Base-by-base conservation (phyloP, 2,113 vertebrate species). In the Erythrocercus mccallii region DNA sequence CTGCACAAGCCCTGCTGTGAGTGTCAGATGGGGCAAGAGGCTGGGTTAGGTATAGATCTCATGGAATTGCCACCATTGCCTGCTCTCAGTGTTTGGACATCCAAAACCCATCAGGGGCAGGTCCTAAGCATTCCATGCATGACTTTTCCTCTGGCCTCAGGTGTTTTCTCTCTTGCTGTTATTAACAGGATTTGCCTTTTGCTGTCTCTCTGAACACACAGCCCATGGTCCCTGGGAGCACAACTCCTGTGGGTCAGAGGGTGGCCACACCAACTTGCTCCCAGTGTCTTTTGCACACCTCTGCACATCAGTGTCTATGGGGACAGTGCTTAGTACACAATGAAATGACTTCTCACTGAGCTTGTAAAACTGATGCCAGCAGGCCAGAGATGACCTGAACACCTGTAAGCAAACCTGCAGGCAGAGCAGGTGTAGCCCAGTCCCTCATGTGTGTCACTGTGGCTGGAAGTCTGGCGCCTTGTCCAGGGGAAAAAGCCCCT, bases 61-160 rank as follows among this genome's bases (percentile, higher is more conserved):
- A 0, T 35, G 51, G 74, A 28, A 18, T 35, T 78, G 58, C 47
- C 62, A 22, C 53, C 2, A 1, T 18, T 74, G 57, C 23, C 33
- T 81, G 73, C 48, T 61, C 62, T 44, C 4, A 0, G 24, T 38
- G 60, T 37, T 44, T 37, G 70, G 76, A 10, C 21, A 48, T 44
- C 25, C 24, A 57, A 5, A 78, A 47, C 38, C 33, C 65, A 33
- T 7, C 21, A 15, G 70, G 12, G 19, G 16, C 51, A 42, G 64
- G 28, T 62, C 21, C 71, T 62, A 66, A 37, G 17, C 1, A 0
- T 45, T 21, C 28, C 6, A 0, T 2, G 35, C 17, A 3, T 0
- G 8, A 8, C 3, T 20, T 54, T 53, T 48, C 76, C 47, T 92
- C 33, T 88, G 51, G 18, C 81, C 53, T 57, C 57, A 2, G 17